Base-by-base conservation (phyloP, 2,888 invertebrate species). In the Ferdinandea cuprea region DNA sequence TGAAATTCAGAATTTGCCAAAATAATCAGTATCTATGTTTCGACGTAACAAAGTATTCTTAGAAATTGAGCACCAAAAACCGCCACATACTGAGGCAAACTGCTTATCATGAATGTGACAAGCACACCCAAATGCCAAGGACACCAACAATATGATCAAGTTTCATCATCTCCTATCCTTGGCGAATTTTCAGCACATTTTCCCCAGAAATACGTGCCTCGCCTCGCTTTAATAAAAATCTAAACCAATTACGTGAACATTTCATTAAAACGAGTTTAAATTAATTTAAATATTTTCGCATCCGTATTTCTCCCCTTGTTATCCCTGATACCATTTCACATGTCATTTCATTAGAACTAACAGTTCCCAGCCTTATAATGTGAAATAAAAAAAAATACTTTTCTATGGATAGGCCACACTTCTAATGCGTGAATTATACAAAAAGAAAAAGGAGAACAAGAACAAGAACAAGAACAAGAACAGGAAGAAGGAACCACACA, bases 241-340 rank as follows among this genome's bases (percentile, higher is more conserved):
- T 37, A 25, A 69, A 48, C 56, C 69, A 69, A 56, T 58, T 69
- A 48, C 46, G 7, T 46, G 25, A 25, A 28, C 30, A 44, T 68
- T 68, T 68, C 44, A 68, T 56, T 46, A 44, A 56, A 46, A 37
- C 32, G n/a, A 5, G 30, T 15, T 68, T 35, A 58, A 69, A 69
- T 59, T 69, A 69, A 69, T 69, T 69, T 48, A 48, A 69, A 59
- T 58, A 68, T 58, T 19, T 11, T 8, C 35, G 8, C 9, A 35
- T 9, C 11, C 28, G 11, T 28, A 15, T 48, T 58, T 50, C 52
- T 28, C 50, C 37, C 3, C 42, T 54, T 46, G 54, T 54, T 66
- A 66, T 54, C 66, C 32, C 19, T 37, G 28, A 30, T 28, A 40
- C 1, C 35, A 48, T 59, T 48, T 30, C 69, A 59, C 13, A 69